A percentile compares a stretch with the other conserved stretches of the same genome.
phyloP scores from a whole-genome alignment of 2,888 invertebrate species.

The Aporophyla nigra region DNA sequence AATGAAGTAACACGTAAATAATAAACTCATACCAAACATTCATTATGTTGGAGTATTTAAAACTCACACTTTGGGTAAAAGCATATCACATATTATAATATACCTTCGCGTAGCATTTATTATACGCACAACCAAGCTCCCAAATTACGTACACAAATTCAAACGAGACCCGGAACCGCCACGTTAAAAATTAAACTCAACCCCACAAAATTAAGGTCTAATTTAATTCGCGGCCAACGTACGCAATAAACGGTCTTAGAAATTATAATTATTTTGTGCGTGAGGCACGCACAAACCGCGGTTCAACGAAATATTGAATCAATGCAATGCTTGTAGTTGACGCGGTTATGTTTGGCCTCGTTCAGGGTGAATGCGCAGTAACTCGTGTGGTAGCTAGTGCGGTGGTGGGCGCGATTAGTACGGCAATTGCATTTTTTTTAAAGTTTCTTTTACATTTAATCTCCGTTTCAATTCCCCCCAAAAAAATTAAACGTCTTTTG shows the following conservation, averaged over 20 bases:
- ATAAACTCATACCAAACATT: not conserved
- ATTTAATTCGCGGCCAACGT: slow-evolving; percentile 50
- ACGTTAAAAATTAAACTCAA: slow-evolving; percentile 50
- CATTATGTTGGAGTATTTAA: not conserved
- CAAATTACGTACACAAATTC: slow-evolving; percentile 41
- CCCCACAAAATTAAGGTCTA: slow-evolving; percentile 38
- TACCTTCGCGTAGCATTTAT: slow-evolving; percentile 1
- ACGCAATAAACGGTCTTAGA: slow-evolving; percentile 56
- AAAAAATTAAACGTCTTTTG: not conserved
- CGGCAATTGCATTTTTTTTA: not conserved
- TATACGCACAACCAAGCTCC: slow-evolving; percentile 14
- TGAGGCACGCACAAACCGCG: slow-evolving; percentile 78
- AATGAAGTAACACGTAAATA: not conserved
- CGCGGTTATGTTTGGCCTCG: slow-evolving; percentile 12
- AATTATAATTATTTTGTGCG: slow-evolving; percentile 75
- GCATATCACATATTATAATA: slow-evolving; percentile 22
- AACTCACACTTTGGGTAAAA: not conserved
- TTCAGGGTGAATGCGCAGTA: not conserved
- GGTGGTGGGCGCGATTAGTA: not conserved
- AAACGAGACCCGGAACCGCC: slow-evolving; percentile 30
- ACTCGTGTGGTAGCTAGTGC: no score
- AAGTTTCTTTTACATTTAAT: not conserved
- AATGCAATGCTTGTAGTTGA: slow-evolving; percentile 69
- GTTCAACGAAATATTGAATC: slow-evolving; percentile 69
- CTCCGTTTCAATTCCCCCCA: not conserved